Conservation (phyloP, 2,797 vertebrate genomes). For the Helicolenus hilgendorfi region DNA sequence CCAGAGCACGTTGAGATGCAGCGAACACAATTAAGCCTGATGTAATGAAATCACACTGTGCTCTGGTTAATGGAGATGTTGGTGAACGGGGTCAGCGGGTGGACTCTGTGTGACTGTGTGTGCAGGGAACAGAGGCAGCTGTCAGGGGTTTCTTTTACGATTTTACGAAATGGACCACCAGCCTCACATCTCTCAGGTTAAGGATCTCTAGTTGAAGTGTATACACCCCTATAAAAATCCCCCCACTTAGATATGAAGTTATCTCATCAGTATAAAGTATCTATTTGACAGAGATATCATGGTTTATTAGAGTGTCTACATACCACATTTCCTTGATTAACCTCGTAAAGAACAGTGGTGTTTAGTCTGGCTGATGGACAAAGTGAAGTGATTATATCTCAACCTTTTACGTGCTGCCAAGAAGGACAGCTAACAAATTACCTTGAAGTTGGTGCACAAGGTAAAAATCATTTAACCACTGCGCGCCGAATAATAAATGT, state of each 20-base stretch:
- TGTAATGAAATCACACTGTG: conserved; percentile 87
- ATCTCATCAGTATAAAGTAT: conserved; percentile 50
- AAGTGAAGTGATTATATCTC: conserved; percentile 47
- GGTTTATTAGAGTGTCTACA: conserved; percentile 1
- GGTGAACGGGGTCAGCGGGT: conserved; percentile 73
- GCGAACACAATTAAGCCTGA: conserved; percentile 80
- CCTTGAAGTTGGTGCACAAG: conserved; percentile 13
- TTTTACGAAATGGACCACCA: conserved; percentile 28
- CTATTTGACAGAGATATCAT: conserved; percentile 54
- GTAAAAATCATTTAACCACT: neutral
- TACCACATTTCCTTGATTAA: conserved; percentile 53
- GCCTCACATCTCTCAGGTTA: conserved; percentile 19
- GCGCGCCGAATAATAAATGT: conserved; percentile 23
- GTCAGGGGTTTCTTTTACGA: conserved; percentile 32
- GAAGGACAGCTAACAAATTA: conserved; percentile 38
- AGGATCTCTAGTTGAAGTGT: neutral
- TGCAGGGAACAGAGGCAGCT: conserved; percentile 46
- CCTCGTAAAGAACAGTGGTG: conserved; percentile 53
- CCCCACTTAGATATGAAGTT: conserved; percentile 26
- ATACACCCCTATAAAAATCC: conserved; percentile 33
- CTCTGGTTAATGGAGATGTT: conserved; percentile 84
- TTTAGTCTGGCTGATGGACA: conserved; percentile 66
- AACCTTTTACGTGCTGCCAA: conserved; percentile 31
- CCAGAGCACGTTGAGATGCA: conserved; percentile 68
- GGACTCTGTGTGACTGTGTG: conserved; percentile 31